Evolutionary conservation across 2,888 invertebrate species (phyloP).

Genomic region (Lasioglossum vierecki): DNA sequence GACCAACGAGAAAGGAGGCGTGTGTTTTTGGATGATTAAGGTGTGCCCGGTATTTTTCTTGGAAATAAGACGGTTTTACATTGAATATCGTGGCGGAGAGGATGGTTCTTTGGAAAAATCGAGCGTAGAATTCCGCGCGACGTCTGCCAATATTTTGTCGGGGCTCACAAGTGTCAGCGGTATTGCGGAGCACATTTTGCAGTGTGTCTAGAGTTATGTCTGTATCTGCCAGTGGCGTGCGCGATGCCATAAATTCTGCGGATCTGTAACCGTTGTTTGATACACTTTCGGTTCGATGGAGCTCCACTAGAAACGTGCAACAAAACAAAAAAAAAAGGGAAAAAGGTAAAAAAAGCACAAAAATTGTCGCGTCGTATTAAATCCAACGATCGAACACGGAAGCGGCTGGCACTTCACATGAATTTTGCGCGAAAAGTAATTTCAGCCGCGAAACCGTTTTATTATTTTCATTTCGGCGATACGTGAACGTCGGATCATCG

Average conservation of each 20-base stretch:
- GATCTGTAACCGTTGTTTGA: slow-evolving; percentile 44
- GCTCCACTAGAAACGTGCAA: neutral
- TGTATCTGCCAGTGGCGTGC: slow-evolving; percentile 21
- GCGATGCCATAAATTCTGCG: slow-evolving; percentile 34
- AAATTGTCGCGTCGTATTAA: neutral
- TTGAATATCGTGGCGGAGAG: neutral
- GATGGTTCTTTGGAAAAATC: neutral
- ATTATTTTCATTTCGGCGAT: neutral
- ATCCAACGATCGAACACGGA: neutral
- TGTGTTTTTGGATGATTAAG: neutral
- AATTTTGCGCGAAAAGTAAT: neutral
- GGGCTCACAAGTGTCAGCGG: slow-evolving; percentile 44
- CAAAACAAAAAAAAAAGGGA: neutral
- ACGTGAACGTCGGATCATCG: neutral
- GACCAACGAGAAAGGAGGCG: neutral
- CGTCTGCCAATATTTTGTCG: slow-evolving; percentile 44
- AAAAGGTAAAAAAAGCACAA: neutral
- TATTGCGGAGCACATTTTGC: slow-evolving; percentile 36
- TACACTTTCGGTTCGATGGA: slow-evolving; percentile 30
- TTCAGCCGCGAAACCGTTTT: neutral
- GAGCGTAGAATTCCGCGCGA: slow-evolving; percentile 14
- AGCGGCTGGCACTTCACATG: neutral
- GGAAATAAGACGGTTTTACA: neutral
- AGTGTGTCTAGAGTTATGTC: slow-evolving; percentile 30
- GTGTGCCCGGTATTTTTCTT: neutral